phyloP scores from a whole-genome alignment of 1,140 invertebrate species.

The Sipha flava region DNA sequence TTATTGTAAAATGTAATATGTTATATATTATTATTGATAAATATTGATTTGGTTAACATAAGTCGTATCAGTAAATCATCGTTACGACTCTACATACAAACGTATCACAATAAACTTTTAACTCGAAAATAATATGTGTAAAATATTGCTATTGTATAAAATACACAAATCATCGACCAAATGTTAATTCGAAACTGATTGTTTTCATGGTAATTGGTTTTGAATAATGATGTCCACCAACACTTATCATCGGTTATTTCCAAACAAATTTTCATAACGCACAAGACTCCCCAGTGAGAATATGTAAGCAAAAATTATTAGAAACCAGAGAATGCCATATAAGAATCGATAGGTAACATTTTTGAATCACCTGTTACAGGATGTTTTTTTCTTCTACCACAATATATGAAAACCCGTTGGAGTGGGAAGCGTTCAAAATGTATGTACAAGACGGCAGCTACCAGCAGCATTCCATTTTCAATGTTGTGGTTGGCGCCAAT shows the following conservation, averaged over 20 bases:
- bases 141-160: not conserved
- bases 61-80: not conserved
- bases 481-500: conserved; percentile 27
- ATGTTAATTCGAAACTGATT: not conserved
- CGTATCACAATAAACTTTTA: not conserved
- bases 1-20: no score
- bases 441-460: not conserved
- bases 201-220: not conserved
- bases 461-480: conserved; percentile 21
- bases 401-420: not conserved
- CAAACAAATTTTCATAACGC: not conserved
- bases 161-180: not conserved
- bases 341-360: no score
- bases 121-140: not conserved
- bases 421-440: not conserved
- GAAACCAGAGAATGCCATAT: no score
- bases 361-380: not conserved
- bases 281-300: not conserved
- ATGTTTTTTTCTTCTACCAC: not conserved
- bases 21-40: no score
- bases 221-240: not conserved
- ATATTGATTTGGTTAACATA: not conserved
- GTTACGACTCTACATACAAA: no score
- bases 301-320: not conserved
- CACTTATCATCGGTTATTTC: not conserved